These are phyloP conservation scores for Lathronympha strigana DNA, from an alignment of 2,888 invertebrate species.

Conservation along the genomic window DNA sequence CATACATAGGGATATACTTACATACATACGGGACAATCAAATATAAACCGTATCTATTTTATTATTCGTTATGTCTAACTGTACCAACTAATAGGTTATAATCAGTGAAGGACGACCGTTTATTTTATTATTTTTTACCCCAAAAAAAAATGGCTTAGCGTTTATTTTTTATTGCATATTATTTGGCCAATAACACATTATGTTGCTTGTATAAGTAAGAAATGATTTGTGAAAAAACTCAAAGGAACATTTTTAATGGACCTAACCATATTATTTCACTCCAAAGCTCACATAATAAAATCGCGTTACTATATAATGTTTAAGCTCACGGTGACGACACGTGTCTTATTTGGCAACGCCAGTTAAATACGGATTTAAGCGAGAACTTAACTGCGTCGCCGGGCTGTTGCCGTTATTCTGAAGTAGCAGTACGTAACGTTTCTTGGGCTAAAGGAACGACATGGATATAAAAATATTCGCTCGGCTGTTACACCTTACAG, in stretches of 20 bases:
- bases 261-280: background rate
- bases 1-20: no score
- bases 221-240: background rate
- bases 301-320: background rate
- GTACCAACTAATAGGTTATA: no score
- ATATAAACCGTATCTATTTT: no score
- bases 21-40: no score
- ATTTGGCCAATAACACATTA: no score
- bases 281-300: background rate
- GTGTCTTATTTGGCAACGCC: background rate
- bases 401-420: conserved; percentile 4
- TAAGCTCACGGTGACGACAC: background rate
- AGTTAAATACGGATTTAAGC: background rate
- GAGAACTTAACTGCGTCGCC: background rate
- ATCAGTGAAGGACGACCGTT: no score
- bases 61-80: no score
- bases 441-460: conserved; percentile 1
- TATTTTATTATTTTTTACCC: no score
- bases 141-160: no score
- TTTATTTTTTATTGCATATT: no score
- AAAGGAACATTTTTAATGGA: background rate
- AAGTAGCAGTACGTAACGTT: background rate
- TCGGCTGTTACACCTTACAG: conserved; percentile 3
- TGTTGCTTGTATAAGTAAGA: no score
- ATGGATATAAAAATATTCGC: conserved; percentile 25